A percentile compares a stretch with the other conserved stretches of the same genome.
Conservation (phyloP, 1,140 invertebrate species). For the Hyles euphorbiae region DNA sequence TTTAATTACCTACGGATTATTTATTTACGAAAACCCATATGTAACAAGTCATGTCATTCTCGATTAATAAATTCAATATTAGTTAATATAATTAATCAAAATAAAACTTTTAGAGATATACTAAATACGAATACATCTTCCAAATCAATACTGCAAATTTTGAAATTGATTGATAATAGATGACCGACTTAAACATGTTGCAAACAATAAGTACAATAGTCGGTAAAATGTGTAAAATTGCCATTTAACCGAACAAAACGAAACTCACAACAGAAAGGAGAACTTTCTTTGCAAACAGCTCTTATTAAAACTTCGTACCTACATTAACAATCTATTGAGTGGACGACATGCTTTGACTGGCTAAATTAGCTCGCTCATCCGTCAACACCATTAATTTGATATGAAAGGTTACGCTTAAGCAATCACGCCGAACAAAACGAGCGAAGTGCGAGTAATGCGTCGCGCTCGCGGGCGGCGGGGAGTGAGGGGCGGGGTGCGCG, state of each 20-base stretch:
- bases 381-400: conserved; percentile 6
- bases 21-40: no score
- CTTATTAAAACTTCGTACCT: no score
- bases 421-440: conserved; percentile 15
- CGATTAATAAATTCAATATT: background rate
- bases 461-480: background rate
- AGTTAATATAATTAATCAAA: conserved; percentile 2
- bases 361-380: conserved; percentile 12
- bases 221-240: no score
- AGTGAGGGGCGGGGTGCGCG: background rate
- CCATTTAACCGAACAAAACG: no score
- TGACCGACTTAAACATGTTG: no score
- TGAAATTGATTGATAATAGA: no score
- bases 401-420: conserved; percentile 18
- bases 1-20: no score
- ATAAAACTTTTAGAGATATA: no score
- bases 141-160: no score
- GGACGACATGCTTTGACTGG: background rate
- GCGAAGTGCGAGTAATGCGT: conserved; percentile 1
- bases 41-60: background rate
- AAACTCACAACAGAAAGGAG: no score
- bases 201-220: background rate
- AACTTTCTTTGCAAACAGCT: no score
- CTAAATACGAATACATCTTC: no score
- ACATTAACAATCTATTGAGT: background rate